Evolutionary conservation across 2,888 invertebrate species (phyloP), one percentile per base, ranked within the genome.

Genomic region (Tenthredo mesomela): DNA sequence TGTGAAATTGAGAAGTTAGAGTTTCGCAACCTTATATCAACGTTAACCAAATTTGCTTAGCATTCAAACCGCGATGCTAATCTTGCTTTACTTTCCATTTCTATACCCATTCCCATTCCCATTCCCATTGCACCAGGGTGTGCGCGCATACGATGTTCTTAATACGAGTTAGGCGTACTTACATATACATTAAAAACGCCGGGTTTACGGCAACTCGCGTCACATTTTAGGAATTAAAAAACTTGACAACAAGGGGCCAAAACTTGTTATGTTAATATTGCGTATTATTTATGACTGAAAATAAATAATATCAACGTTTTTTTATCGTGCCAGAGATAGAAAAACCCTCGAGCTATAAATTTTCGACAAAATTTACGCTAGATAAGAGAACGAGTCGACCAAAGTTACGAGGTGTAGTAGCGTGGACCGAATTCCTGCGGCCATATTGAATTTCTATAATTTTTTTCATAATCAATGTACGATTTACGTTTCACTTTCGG

Each of bases 71-170:
- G 21, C 2, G 80, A 80, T 80, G 58, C 80, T 80, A 80, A 80
- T 80, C 80, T 80, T 80, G 80, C 25, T 80, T 80, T 80, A 80
- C 80, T 80, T 80, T 80, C 80, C 80, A 80, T 80, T 80, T 54
- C 33, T 54, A 78, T 33, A 29, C 21, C 47, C n/a, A 40, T 73
- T 21, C 29, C 29, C 1, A 29, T 29, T 29, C 43, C 43, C 40
- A 43, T 73, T 21, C 43, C 43, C 40, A 43, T 10, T 40, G n/a
- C 37, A 21, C 43, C n/a, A 5, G n/a, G 6, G 25, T 43, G 25
- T 43, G 25, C 71, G 37, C 70, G 71, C 21, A 73, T 25, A 21
- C 37, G 9, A 33, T 15, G 7, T 25, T 67, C 4, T 33, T 33
- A 67, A 29, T 29, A 33, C 33, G 18, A 4, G 67, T 18, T 67